Evolutionary conservation across 2,888 invertebrate species (phyloP), one percentile per base, ranked within the genome.

Genomic region (Drosophila macrospina): DNA sequence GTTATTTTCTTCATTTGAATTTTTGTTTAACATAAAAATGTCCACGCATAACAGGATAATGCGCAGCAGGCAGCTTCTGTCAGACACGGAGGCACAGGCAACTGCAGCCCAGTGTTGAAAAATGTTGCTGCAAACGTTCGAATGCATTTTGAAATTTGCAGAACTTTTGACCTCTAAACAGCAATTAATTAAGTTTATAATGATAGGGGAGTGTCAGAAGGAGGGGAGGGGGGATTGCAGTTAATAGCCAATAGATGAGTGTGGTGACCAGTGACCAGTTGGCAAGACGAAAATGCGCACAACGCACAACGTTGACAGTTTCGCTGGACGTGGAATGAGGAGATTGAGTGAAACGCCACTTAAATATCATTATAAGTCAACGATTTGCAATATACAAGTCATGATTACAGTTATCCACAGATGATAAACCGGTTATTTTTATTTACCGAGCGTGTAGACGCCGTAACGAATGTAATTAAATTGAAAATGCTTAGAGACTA

Each of bases 351-450:
- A 41, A 64, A 28, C 26, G 50, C 62, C 71, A 82, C 79, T 75
- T 78, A 72, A 84, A 54, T 69, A 56, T 26, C 48, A 64, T 86
- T 88, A 86, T 68, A 79, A 75, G 62, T 55, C 41, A 32, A 28
- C 64, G 69, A 78, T 77, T 80, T 60, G 45, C 61, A 74, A 86
- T 78, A 30, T 37, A 84, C 69, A 65, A 78, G 76, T 76, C 68
- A 81, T 77, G 82, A 85, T 74, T 79, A 69, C 67, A 66, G 70
- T 79, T 80, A 68, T 74, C 50, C 37, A 50, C 39, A 61, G 44
- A 45, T 26, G 47, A 51, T 54, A 72, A 86, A 82, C 79, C 56
- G 63, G 86, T 81, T 81, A 39, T 47, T 55, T 37, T 26, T 61
- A 52, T 66, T 52, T 45, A 44, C 13, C 11, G 44, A 37, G 72